A percentile compares a stretch with the other conserved stretches of the same genome.
phyloP scores from a whole-genome alignment of 2,888 invertebrate species.

The Diaperis boleti region DNA sequence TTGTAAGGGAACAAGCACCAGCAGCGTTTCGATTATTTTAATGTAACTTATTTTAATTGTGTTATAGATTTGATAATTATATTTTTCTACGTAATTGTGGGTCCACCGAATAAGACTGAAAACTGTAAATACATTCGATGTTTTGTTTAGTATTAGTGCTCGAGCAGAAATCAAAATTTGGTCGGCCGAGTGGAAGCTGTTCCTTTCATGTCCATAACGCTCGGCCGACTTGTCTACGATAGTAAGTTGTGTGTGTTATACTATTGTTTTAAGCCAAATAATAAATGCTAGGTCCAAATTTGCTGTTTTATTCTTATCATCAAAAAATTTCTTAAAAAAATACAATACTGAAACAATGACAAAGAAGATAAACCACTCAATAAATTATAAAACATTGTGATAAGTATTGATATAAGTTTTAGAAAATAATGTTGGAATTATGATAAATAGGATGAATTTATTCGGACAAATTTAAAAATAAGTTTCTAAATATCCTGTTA shows the following conservation, averaged over 20 bases:
- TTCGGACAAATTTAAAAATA: too few relatives aligned
- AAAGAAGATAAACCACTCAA: too few relatives aligned
- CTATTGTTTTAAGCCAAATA: constrained; percentile 44
- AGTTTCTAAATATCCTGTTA: too few relatives aligned
- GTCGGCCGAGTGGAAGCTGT: too few relatives aligned
- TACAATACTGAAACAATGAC: too few relatives aligned
- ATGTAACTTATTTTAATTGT: constrained; percentile 25
- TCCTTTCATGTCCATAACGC: too few relatives aligned
- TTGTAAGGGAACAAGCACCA: too few relatives aligned
- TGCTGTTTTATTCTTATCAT: background rate
- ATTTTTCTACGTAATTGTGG: constrained; percentile 45
- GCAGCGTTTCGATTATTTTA: background rate
- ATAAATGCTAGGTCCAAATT: constrained; percentile 4
- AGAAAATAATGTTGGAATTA: too few relatives aligned
- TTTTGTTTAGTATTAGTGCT: constrained; percentile 45
- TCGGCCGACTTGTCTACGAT: constrained; percentile 48
- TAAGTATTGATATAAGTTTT: too few relatives aligned
- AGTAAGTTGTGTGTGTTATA: constrained; percentile 47
- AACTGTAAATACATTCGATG: constrained; percentile 47
- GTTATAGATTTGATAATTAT: constrained; percentile 25
- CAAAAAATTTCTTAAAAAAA: too few relatives aligned
- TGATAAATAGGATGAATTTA: too few relatives aligned
- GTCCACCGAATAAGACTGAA: constrained; percentile 58
- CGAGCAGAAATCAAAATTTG: constrained; percentile 51
- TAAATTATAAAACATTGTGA: too few relatives aligned